These are phyloP conservation scores for Laterallus jamaicensis DNA, from an alignment of 2,113 vertebrate genomes.

Conservation along the genomic window DNA sequence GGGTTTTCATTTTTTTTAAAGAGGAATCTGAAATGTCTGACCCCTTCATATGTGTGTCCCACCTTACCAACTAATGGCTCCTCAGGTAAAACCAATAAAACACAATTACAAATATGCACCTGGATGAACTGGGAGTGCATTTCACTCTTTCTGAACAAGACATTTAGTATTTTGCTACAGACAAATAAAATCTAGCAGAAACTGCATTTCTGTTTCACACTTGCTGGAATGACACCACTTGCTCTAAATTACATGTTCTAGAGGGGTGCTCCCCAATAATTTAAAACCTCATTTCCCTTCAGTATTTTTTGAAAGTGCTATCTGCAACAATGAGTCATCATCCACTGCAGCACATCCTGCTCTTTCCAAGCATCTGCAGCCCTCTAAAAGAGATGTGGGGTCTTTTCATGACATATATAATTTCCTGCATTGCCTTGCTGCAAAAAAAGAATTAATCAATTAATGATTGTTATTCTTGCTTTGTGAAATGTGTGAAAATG, in stretches of 20 bases:
- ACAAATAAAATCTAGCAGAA: neutral
- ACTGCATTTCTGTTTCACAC: neutral
- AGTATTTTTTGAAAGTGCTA: slow-evolving; percentile 42
- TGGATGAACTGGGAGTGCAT: neutral
- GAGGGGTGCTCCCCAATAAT: neutral
- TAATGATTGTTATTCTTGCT: neutral
- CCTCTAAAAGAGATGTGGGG: neutral
- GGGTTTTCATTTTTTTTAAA: neutral
- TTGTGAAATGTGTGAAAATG: slow-evolving; percentile 3
- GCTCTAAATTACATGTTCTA: neutral
- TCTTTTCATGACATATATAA: slow-evolving; percentile 20
- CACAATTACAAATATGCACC: neutral
- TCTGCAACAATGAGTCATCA: slow-evolving; percentile 81
- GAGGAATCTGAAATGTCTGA: neutral
- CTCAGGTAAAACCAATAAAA: neutral
- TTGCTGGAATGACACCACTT: neutral
- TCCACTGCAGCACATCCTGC: slow-evolving; percentile 60
- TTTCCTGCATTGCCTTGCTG: neutral
- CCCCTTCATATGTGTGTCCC: neutral
- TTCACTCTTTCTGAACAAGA: neutral
- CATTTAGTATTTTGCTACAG: neutral
- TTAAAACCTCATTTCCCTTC: slow-evolving; percentile 39
- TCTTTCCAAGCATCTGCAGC: slow-evolving; percentile 37
- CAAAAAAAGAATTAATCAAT: neutral
- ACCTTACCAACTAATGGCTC: neutral